Evolutionary conservation across 2,888 invertebrate species (phyloP), one percentile per base, ranked within the genome.

Genomic region (Andrena haemorrhoa): DNA sequence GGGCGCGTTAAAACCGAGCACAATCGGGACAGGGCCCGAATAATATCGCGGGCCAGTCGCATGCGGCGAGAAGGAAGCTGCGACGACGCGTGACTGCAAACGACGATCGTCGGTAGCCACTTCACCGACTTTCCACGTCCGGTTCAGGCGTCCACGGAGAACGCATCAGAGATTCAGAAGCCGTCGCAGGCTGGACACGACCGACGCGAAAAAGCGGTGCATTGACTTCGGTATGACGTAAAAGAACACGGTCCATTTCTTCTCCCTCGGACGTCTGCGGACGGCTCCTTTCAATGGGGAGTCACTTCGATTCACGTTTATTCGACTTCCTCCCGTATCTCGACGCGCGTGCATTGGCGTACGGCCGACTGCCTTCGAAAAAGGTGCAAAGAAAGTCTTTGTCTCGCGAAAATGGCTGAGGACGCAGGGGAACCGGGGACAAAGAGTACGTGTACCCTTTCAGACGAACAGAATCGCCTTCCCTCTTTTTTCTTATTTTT

Each of bases 221-320:
- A 78, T 87, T 82, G 86, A 86, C 87, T 86, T 81, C 51, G 74
- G 72, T 75, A 68, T 87, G 86, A 83, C 77, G 83, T 82, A 83
- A 85, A 85, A 86, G 84, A 81, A 89, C 88, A 60, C 85, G 68
- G 73, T 56, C 41, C 69, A 75, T 78, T 80, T 81, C 85, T 83
- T 87, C 73, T 49, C 35, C 70, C 23, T 56, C 23, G 73, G 69
- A 75, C 76, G 76, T 74, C 81, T 73, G 69, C 69, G 31, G 69
- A 41, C 41, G 60, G 69, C 75, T 64, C 79, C 76, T 88, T 86
- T 89, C 89, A 89, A 89, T 89, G 88, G 85, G 23, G 74, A 82
- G 79, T 79, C 82, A 75, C 87, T 84, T 85, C 85, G 89, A 90
- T 90, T 89, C 89, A 88, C 86, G 75, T 86, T 84, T 86, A 76